Evolutionary conservation across 2,797 vertebrate genomes (phyloP).

Genomic region (Podarcis siculus): DNA sequence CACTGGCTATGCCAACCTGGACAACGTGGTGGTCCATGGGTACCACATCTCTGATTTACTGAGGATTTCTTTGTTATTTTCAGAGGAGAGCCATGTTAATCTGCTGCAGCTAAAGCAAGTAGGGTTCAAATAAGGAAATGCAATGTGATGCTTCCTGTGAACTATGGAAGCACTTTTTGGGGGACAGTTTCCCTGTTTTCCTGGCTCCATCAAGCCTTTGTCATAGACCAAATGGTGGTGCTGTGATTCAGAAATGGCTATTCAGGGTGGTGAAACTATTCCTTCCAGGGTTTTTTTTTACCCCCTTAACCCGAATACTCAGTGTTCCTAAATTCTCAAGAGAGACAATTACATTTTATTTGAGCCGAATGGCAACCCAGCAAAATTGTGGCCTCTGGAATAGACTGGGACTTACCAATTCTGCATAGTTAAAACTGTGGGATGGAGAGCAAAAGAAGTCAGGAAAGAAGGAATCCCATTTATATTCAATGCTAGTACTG

Average conservation of each 20-base stretch:
- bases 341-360: background rate
- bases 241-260: background rate
- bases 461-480: background rate
- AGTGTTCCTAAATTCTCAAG: background rate
- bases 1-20: too few species aligned
- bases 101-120: background rate
- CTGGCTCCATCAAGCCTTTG: background rate
- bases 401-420: background rate
- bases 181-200: background rate
- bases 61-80: background rate
- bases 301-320: background rate
- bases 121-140: background rate
- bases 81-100: background rate
- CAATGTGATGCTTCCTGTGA: background rate
- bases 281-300: background rate
- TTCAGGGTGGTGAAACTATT: background rate
- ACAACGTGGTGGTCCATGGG: too few species aligned
- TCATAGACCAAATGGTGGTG: background rate
- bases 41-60: background rate
- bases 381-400: background rate
- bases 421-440: background rate
- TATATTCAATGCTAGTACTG: background rate
- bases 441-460: background rate
- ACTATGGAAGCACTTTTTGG: background rate
- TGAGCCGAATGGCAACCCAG: background rate